phyloP scores from a whole-genome alignment of 2,888 invertebrate species.

The Eristalinus sepulchralis region DNA sequence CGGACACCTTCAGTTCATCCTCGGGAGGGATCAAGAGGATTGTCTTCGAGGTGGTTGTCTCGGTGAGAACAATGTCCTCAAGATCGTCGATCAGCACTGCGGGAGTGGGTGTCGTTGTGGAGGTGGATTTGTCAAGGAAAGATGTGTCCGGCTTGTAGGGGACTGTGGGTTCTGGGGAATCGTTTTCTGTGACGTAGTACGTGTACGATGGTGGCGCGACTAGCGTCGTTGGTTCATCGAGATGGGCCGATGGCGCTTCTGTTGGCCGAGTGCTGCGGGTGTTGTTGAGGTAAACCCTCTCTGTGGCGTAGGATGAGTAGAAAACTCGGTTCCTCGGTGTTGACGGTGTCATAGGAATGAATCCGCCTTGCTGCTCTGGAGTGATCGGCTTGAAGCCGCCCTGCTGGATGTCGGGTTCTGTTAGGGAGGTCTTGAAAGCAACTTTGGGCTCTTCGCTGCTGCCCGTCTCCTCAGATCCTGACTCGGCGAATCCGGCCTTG shows the following conservation, averaged over 20 bases:
- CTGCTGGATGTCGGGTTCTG: slow-evolving; percentile 83
- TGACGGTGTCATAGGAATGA: slow-evolving; percentile 85
- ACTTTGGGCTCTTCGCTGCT: slow-evolving; percentile 76
- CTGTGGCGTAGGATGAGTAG: slow-evolving; percentile 11
- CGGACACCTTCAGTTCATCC: slow-evolving; percentile 74
- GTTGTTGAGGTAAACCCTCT: neutral
- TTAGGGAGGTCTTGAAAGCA: slow-evolving; percentile 78
- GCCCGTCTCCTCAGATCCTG: slow-evolving; percentile 76
- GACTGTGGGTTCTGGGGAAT: slow-evolving; percentile 8
- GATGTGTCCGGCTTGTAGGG: neutral
- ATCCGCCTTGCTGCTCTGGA: slow-evolving; percentile 87
- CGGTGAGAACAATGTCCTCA: slow-evolving; percentile 73
- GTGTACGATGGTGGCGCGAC: slow-evolving; percentile 69
- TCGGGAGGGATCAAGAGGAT: slow-evolving; percentile 80
- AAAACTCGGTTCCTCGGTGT: slow-evolving; percentile 21
- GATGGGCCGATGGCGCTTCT: slow-evolving; percentile 15
- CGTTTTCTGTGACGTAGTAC: slow-evolving; percentile 77
- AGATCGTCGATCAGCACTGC: slow-evolving; percentile 47
- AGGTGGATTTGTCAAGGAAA: neutral
- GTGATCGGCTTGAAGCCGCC: slow-evolving; percentile 90
- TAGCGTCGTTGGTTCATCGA: slow-evolving; percentile 38
- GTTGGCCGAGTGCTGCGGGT: slow-evolving; percentile 14
- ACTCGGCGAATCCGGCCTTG: slow-evolving; percentile 72
- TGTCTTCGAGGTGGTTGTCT: slow-evolving; percentile 78
- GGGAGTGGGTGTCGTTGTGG: neutral